phyloP scores from a whole-genome alignment of 2,888 invertebrate species.

The Drosophila pseudotalamancana region DNA sequence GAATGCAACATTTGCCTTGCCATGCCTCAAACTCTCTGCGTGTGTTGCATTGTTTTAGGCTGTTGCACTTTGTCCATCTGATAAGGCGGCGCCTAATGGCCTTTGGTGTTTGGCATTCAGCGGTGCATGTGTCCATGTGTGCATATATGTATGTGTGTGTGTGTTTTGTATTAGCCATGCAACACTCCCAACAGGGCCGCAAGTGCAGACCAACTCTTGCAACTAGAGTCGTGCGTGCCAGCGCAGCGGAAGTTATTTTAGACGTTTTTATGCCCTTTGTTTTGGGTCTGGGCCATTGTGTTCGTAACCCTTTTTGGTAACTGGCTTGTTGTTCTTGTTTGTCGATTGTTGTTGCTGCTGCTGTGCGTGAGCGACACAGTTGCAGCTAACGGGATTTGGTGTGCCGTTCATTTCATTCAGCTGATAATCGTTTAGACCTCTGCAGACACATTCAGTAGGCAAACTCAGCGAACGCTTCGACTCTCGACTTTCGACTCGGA shows the following conservation, averaged over 20 bases:
- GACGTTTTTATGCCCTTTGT: slow-evolving; percentile 74
- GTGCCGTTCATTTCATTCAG: slow-evolving; percentile 66
- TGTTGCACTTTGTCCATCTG: slow-evolving; percentile 74
- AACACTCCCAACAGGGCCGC: slow-evolving; percentile 10
- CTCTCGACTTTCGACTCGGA: background rate
- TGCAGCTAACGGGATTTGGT: slow-evolving; percentile 58
- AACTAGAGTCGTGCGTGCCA: slow-evolving; percentile 53
- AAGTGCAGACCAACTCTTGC: background rate
- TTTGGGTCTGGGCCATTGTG: slow-evolving; percentile 49
- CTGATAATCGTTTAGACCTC: slow-evolving; percentile 73
- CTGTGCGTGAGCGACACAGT: slow-evolving; percentile 41
- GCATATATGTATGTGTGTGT: slow-evolving; percentile 18
- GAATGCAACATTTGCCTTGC: slow-evolving; percentile 38
- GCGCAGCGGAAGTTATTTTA: slow-evolving; percentile 71
- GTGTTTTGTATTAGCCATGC: slow-evolving; percentile 49
- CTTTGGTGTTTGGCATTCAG: slow-evolving; percentile 53
- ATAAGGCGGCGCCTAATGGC: slow-evolving; percentile 63
- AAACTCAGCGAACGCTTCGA: slow-evolving; percentile 19
- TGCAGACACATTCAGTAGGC: slow-evolving; percentile 65
- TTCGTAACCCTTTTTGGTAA: slow-evolving; percentile 58
- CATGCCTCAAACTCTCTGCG: slow-evolving; percentile 14
- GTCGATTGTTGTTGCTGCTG: slow-evolving; percentile 14
- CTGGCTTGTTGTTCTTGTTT: slow-evolving; percentile 20
- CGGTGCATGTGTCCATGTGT: slow-evolving; percentile 4
- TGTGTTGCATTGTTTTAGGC: slow-evolving; percentile 67